Base-by-base conservation (phyloP, 2,888 invertebrate genomes). In the Timandra comae region DNA sequence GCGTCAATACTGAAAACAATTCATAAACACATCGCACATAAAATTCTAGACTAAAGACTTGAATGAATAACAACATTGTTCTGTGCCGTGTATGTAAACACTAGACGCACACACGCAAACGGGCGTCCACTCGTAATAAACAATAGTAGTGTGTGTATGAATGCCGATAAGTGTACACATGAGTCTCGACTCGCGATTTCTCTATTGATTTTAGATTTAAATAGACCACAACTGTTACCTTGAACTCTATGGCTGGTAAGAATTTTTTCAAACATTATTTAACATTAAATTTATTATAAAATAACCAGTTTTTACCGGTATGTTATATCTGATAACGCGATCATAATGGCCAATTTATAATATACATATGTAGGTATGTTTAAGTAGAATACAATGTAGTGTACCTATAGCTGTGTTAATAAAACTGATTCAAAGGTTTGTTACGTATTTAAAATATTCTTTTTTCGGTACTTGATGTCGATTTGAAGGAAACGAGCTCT, bases 191-290 rank as follows among this genome's bases (percentile, higher is more conserved):
- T 64, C 57, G 70, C 69, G 69, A 74, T 80, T 74, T 76, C 74
- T 71, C 55, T 76, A 81, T 82, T 71, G 81, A 82, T 81, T 81
- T 70, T 71, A 65, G 56, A 69, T 67, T 72, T 58, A 61, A 64
- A 66, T 69, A 61, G 59, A 59, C 52, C 56, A 53, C 49, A 43
- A 45, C 46, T 52, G 51, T 56, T 52, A 71, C 78, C 77, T 82
- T 80, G 77, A 78, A 75, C 71, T 74, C 64, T 63, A 82, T 82
- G 82, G 74, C 82, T 60, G 82, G 82, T 84, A 60, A 84, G 82
- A 28, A 26, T 74, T 50, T 35, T 46, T 35, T 53, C 44, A n/a
- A 24, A 10, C 5, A 8, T 9, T 24, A 9, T 49, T 33, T 39
- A 41, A 29, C 11, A 29, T 6, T 11, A 31, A n/a, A 47, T 48